Evolutionary conservation across 37 sponge, comb jelly and placozoan genomes (phyloP).

Genomic region (Diacarnus erythraeanus): DNA sequence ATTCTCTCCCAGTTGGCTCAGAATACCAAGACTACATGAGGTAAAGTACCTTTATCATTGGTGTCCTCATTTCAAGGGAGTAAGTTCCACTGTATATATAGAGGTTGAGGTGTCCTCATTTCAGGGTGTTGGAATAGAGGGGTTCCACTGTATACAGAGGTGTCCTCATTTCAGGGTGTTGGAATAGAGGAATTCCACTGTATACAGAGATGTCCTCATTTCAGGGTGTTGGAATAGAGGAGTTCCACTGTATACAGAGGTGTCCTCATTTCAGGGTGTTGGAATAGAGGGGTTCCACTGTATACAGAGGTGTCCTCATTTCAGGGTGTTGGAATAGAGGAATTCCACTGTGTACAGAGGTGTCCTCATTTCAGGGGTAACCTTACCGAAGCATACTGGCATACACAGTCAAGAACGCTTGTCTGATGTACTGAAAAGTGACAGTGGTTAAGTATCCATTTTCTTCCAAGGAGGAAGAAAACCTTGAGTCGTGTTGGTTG

Average conservation of each 20-base stretch:
- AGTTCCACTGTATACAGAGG: neutral
- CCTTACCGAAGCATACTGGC: conserved; percentile 41
- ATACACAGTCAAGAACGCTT: conserved; percentile 44
- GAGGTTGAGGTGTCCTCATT: too few species aligned
- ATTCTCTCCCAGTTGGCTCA: conserved; percentile 1
- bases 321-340: neutral
- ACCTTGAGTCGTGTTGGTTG: conserved; percentile 23
- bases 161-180: neutral
- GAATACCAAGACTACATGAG: neutral
- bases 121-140: neutral
- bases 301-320: neutral
- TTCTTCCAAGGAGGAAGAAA: conserved; percentile 7
- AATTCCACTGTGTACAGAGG: neutral
- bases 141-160: neutral
- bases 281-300: neutral
- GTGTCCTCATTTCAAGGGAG: neutral
- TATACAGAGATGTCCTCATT: neutral
- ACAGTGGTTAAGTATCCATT: conserved; percentile 36
- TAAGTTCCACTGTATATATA: neutral
- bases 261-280: neutral
- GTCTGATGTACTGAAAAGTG: conserved; percentile 47
- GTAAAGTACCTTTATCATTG: neutral
- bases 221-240: neutral
- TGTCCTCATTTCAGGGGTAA: neutral
- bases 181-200: neutral